Conservation (phyloP, 64 coral and sea anemone genomes). For the Montipora efflorescens region DNA sequence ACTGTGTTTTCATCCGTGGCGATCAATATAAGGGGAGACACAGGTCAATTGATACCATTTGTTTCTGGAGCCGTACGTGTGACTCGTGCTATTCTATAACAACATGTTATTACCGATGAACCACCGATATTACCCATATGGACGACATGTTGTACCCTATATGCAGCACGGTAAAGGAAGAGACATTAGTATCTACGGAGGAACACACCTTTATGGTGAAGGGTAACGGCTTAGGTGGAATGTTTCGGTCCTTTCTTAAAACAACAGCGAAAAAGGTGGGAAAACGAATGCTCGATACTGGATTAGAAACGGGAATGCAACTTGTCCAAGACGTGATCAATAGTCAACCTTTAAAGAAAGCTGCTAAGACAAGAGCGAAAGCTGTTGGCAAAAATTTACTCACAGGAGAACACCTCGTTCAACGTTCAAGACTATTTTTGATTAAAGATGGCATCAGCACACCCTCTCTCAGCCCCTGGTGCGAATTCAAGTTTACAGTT, state of each 20-base stretch:
- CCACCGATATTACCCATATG: not conserved
- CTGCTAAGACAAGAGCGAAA: not conserved
- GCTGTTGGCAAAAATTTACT: not conserved
- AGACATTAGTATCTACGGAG: not conserved
- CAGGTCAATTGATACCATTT: constrained; percentile 32
- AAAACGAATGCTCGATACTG: constrained; percentile 13
- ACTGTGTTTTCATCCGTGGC: too few relatives aligned
- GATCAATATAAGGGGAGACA: constrained; percentile 20
- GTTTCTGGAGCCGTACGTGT: not conserved
- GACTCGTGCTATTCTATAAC: constrained; percentile 19
- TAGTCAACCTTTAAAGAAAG: not conserved
- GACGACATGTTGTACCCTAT: not conserved
- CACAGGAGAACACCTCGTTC: not conserved
- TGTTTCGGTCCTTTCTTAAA: constrained; percentile 40
- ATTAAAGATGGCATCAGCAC: too few relatives aligned
- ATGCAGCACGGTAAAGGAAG: not conserved
- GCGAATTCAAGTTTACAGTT: too few relatives aligned
- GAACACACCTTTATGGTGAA: constrained; percentile 10
- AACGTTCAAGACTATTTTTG: too few relatives aligned
- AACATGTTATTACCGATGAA: not conserved
- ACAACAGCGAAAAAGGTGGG: not conserved
- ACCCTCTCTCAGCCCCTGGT: too few relatives aligned
- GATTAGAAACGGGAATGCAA: not conserved
- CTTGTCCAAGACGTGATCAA: not conserved
- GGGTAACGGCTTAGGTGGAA: not conserved